Evolutionary conservation across 2,113 vertebrate species (phyloP).

Genomic region (Neotoma lepida): DNA sequence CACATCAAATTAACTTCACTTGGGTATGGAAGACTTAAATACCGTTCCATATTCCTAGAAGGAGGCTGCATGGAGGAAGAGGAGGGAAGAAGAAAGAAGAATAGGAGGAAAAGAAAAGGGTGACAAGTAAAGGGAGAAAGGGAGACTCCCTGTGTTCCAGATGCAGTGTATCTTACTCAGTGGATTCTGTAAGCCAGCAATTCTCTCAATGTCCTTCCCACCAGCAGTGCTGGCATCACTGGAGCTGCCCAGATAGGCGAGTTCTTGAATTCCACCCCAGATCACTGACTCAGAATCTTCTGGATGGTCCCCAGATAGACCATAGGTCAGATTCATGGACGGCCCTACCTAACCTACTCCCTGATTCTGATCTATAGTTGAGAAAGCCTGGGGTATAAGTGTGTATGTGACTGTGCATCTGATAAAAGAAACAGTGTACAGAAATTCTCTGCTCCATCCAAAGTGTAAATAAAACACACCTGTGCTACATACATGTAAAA

Average conservation of each 20-base stretch:
- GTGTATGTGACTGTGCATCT: not conserved
- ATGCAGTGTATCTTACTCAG: not conserved
- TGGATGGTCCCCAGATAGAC: not conserved
- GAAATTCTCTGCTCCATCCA: not conserved
- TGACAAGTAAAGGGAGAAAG: not conserved
- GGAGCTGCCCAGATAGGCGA: not conserved
- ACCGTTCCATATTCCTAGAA: no score
- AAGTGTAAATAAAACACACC: constrained; percentile 33
- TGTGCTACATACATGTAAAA: not conserved
- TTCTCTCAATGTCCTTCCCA: not conserved
- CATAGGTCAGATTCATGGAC: not conserved
- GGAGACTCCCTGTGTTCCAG: not conserved
- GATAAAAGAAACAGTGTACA: not conserved
- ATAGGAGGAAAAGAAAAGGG: not conserved
- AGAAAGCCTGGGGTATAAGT: not conserved
- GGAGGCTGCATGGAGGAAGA: not conserved
- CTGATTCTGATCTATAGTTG: not conserved
- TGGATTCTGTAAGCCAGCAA: not conserved
- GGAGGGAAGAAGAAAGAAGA: no score
- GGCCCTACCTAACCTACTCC: not conserved
- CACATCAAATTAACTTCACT: not conserved
- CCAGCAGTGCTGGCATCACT: not conserved
- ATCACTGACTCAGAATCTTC: not conserved
- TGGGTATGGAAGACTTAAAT: not conserved
- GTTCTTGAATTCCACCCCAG: not conserved